Percentiles rank a stretch among this genome's conserved stretches.
Conservation (phyloP, 2,797 vertebrate genomes). For the Agapornis canus region DNA sequence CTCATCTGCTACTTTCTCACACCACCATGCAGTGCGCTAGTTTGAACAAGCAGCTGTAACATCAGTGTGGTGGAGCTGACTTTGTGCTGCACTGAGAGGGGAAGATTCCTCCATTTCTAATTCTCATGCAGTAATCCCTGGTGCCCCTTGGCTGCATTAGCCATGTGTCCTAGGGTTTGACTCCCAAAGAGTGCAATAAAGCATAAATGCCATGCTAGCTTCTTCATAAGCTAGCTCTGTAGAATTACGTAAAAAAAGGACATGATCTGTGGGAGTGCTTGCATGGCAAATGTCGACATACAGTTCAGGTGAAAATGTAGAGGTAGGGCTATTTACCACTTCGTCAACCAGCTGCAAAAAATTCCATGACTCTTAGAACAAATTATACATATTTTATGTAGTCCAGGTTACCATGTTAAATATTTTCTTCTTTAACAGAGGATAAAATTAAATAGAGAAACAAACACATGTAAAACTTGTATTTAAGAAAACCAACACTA, state of each 20-base stretch:
- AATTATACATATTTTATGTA: constrained; percentile 52
- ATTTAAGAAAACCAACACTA: constrained; percentile 5
- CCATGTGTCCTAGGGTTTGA: background rate
- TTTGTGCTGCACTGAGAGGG: background rate
- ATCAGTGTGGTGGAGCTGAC: background rate
- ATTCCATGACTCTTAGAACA: constrained; percentile 23
- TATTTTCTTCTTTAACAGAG: constrained; percentile 44
- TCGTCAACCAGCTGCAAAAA: background rate
- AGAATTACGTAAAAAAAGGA: background rate
- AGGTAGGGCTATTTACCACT: background rate
- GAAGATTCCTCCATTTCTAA: background rate
- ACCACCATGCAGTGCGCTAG: background rate
- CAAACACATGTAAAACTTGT: background rate
- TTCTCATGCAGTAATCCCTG: background rate
- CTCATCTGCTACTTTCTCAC: background rate
- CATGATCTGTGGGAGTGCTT: background rate
- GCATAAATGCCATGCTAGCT: background rate
- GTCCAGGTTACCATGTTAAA: constrained; percentile 58
- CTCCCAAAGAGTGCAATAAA: background rate
- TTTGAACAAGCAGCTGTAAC: background rate
- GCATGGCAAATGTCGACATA: background rate
- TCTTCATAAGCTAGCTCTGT: background rate
- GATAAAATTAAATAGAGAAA: constrained; percentile 30
- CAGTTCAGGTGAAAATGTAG: background rate
- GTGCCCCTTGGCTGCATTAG: background rate